phyloP scores from a whole-genome alignment of 2,888 invertebrate species.

The Bombylius major region DNA sequence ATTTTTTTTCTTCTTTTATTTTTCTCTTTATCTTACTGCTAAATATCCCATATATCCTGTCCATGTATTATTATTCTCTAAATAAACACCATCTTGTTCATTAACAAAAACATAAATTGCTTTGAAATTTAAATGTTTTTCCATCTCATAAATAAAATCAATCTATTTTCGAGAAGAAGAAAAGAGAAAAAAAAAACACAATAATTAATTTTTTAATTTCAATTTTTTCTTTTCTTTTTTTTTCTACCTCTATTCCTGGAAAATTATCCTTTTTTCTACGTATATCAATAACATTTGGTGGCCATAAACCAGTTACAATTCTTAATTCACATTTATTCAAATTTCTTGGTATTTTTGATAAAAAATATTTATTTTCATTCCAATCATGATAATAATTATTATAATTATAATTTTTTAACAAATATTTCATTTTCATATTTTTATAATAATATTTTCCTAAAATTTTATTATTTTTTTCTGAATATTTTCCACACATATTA shows the following conservation, averaged over 20 bases:
- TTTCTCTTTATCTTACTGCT: background rate
- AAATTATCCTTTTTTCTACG: background rate
- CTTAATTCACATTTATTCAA: constrained; percentile 4
- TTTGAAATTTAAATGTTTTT: constrained; percentile 6
- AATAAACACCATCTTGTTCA: background rate
- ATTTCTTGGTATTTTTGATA: constrained; percentile 8
- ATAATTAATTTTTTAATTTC: background rate
- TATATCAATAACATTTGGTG: constrained; percentile 11
- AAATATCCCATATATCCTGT: constrained; percentile 11
- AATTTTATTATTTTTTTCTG: constrained; percentile 4
- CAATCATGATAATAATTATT: background rate
- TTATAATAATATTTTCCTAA: background rate
- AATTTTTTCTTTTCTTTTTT: no score
- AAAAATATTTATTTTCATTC: constrained; percentile 2
- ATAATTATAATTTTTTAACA: background rate
- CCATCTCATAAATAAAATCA: constrained; percentile 8
- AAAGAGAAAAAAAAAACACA: background rate
- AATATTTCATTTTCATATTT: background rate
- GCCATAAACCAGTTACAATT: constrained; percentile 11
- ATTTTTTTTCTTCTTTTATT: no score
- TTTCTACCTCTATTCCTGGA: constrained; percentile 11
- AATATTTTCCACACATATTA: constrained; percentile 7
- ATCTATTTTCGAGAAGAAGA: background rate
- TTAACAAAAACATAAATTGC: constrained; percentile 3
- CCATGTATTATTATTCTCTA: constrained; percentile 5